A percentile compares a stretch with the other conserved stretches of the same genome.
Conservation (phyloP, 2,113 vertebrate genomes). For the Albula goreensis region DNA sequence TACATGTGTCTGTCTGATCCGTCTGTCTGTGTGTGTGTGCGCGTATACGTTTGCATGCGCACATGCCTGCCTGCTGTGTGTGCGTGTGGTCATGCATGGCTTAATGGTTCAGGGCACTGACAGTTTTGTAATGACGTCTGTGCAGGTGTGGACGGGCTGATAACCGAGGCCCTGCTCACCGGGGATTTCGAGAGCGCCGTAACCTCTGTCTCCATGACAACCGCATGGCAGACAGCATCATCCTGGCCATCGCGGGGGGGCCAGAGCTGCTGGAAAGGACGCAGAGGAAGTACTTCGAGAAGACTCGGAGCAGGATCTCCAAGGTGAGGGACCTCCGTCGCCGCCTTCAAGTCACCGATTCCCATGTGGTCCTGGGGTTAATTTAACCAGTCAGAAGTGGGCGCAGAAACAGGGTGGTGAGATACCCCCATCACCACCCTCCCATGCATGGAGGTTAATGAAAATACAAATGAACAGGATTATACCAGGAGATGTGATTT, state of each 20-base stretch:
- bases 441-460: not conserved
- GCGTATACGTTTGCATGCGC: not conserved
- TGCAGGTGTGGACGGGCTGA: slow-evolving; percentile 90
- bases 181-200: slow-evolving; percentile 91
- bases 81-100: not conserved
- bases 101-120: not conserved
- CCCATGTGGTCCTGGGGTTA: not conserved
- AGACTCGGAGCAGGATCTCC: slow-evolving; percentile 86
- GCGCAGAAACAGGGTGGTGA: not conserved
- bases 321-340: slow-evolving; percentile 69
- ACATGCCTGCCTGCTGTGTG: not conserved
- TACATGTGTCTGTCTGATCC: no score
- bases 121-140: slow-evolving; percentile 34
- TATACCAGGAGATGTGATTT: not conserved
- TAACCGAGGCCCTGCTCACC: slow-evolving; percentile 89
- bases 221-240: slow-evolving; percentile 94
- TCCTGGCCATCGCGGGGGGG: slow-evolving; percentile 91
- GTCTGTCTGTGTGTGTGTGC: not conserved
- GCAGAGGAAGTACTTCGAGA: slow-evolving; percentile 89
- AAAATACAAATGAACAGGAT: not conserved
- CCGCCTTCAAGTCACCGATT: not conserved
- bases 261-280: slow-evolving; percentile 85
- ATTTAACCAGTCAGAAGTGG: not conserved
- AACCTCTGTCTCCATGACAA: slow-evolving; percentile 91
- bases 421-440: not conserved